These are phyloP conservation scores for Sparidentex hasta DNA, from an alignment of 2,797 vertebrate genomes.

Conservation along the genomic window DNA sequence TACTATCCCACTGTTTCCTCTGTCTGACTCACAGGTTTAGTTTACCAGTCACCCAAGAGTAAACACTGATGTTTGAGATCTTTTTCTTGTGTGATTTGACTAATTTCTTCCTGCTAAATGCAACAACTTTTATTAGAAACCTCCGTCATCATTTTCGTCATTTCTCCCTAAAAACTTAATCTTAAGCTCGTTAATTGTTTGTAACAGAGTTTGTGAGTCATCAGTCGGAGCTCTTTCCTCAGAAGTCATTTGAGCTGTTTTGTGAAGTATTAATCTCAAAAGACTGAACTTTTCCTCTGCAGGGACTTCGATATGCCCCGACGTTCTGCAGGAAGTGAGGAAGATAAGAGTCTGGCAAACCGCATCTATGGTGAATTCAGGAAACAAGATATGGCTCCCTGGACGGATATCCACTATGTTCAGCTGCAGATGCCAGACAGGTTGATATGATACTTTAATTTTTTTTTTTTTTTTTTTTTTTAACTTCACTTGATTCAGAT, in stretches of 20 bases:
- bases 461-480: not conserved
- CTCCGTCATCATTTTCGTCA: not conserved
- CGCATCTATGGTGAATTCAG: constrained; percentile 79
- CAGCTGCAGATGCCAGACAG: constrained; percentile 86
- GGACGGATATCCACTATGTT: constrained; percentile 90
- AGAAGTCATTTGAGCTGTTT: not conserved
- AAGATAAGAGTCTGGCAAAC: constrained; percentile 77
- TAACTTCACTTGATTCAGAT: not conserved
- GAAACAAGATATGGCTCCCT: constrained; percentile 81
- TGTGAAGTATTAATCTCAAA: not conserved
- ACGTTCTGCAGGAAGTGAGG: constrained; percentile 85
- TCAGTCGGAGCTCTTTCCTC: not conserved
- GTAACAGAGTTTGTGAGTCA: not conserved
- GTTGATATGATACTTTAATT: constrained; percentile 58
- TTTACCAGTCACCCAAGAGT: too few species aligned
- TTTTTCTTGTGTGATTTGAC: too few species aligned
- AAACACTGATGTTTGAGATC: too few species aligned
- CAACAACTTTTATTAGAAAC: not conserved
- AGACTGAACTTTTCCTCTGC: not conserved
- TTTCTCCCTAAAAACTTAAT: not conserved
- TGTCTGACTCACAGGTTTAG: too few species aligned
- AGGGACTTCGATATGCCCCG: constrained; percentile 50
- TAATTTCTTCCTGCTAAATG: not conserved
- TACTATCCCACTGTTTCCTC: too few species aligned
- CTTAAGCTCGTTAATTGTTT: not conserved